Conservation (phyloP, 2,797 vertebrate species). For the Pterois miles region DNA sequence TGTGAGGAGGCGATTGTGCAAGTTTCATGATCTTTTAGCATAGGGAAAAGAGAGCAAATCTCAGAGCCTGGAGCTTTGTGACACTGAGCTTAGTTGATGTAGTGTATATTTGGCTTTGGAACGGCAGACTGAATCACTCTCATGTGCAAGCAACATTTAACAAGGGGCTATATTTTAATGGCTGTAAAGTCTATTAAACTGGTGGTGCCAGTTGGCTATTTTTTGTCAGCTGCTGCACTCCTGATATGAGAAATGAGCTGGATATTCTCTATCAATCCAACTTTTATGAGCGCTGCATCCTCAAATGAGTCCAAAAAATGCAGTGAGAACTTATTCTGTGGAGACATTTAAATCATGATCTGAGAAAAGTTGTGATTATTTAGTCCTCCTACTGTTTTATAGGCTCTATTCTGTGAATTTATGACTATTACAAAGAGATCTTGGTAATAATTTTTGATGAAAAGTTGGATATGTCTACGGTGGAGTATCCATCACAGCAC, state of each 20-base stretch:
- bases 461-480: constrained; percentile 34
- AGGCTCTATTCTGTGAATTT: constrained; percentile 45
- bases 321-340: constrained; percentile 29
- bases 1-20: constrained; percentile 8
- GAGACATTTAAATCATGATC: constrained; percentile 53
- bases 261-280: constrained; percentile 42
- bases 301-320: constrained; percentile 46
- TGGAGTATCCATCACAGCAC: constrained; percentile 51
- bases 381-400: constrained; percentile 55
- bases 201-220: constrained; percentile 58
- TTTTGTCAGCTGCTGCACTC: constrained; percentile 49
- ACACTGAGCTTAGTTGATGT: constrained; percentile 22
- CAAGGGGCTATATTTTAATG: constrained; percentile 58
- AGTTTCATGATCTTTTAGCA: constrained; percentile 40
- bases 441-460: constrained; percentile 45
- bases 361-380: constrained; percentile 41
- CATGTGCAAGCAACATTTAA: constrained; percentile 59
- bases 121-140: constrained; percentile 40
- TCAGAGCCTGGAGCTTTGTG: constrained; percentile 21
- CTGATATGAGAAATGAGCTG: constrained; percentile 53
- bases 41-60: constrained; percentile 18
- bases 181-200: constrained; percentile 54
- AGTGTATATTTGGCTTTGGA: constrained; percentile 35
- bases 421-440: constrained; percentile 36
- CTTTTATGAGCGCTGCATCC: constrained; percentile 56